phyloP scores from a whole-genome alignment of 1,140 invertebrate genomes.

The Gonioctena quinquepunctata region DNA sequence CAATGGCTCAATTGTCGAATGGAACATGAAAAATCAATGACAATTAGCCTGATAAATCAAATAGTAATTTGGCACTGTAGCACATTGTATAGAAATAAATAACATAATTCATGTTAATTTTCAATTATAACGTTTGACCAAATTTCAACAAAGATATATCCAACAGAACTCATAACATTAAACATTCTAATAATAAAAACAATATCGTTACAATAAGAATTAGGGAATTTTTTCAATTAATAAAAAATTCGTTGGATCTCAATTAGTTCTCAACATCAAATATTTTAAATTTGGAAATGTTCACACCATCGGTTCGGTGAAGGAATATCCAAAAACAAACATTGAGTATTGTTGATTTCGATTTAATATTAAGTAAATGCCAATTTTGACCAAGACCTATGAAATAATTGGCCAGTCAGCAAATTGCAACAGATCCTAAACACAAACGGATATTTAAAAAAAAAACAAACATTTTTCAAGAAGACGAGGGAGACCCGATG shows the following conservation, averaged over 20 bases:
- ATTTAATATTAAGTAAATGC: too few relatives aligned
- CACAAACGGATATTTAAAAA: too few relatives aligned
- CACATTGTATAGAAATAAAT: background rate
- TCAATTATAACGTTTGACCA: background rate
- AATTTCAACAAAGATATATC: background rate
- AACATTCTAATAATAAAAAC: background rate
- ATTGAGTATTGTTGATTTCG: background rate
- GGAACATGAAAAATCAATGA: background rate
- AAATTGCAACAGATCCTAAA: too few relatives aligned
- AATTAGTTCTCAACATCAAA: background rate
- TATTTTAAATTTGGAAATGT: background rate
- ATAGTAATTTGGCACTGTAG: background rate
- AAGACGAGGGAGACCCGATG: too few relatives aligned
- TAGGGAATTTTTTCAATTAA: background rate
- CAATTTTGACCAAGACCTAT: too few relatives aligned
- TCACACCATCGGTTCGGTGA: background rate
- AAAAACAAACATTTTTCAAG: too few relatives aligned
- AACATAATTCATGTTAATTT: background rate
- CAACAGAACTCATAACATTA: too few relatives aligned
- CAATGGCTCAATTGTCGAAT: background rate
- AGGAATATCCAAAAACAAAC: background rate
- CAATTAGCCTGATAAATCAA: background rate
- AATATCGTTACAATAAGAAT: background rate
- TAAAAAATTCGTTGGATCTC: background rate
- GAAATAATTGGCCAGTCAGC: too few relatives aligned